Evolutionary conservation across 1,140 invertebrate genomes (phyloP), one percentile per base, ranked within the genome.

Genomic region (Drosophila arawakana): DNA sequence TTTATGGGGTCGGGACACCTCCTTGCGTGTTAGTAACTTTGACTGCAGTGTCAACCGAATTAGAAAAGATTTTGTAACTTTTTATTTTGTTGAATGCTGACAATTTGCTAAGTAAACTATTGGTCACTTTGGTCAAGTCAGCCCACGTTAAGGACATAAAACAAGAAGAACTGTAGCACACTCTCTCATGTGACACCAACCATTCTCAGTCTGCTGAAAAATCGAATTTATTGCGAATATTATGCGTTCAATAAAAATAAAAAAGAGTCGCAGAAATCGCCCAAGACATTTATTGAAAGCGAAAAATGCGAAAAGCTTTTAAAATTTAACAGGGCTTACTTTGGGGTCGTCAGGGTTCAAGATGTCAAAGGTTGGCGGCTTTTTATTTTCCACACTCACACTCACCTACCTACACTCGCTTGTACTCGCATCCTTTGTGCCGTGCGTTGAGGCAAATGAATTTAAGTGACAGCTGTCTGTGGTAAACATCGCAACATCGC

Each of bases 391-490:
- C 25, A 47, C 11, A 52, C 49, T 30, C 21, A 25, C 9, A 18
- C 47, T 7, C 11, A 49, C 46, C 15, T 15, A 43, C 41, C 10
- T 10, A 41, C 0, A 18, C 11, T 39, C 37, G 13, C 41, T 43
- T 10, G 41, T 0, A 18, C 11, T 39, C 44, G 46, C 67, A 68
- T 39, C 39, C 54, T 57, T 69, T 76, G 30, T 35, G 41, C 34
- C 60, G 44, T 15, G 15, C 61, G 46, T 80, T 63, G 65, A 57
- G 74, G 15, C 62, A 71, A 80, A 70, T 72, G 75, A 85, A 66
- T 85, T 85, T 78, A 85, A 85, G 81, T 84, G 81, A 85, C 81
- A 81, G 74, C 81, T 84, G 81, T 81, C 81, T 84, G 81, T 44
- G 71, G 70, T 54, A 72, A 30, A 66, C 52, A 54, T 7, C 13